Evolutionary conservation across 37 sponge, comb jelly and placozoan species (phyloP), one percentile per base, ranked within the genome.

Genomic region (Cladorhizidae sp.): DNA sequence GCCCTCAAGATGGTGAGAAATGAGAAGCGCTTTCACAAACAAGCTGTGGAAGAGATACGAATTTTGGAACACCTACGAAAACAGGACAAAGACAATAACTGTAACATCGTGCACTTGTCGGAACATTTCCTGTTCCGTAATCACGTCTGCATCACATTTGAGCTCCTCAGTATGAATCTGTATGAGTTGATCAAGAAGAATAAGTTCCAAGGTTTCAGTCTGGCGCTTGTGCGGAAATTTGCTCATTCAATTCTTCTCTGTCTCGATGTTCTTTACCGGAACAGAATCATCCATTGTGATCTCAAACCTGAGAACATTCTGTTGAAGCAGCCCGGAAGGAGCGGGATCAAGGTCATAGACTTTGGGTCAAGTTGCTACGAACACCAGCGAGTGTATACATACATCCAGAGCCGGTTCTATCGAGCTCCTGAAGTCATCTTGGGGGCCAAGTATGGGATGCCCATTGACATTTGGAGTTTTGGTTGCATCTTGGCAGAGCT

Each of bases 171-270:
- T 76, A 98, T 98, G 85, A 98, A 98, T 77, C 76, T 98, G 58
- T 98, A 98, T 73, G 99, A 98, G 78, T 84, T 98, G 64, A 95
- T 98, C 80, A 98, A 98, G 91, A 98, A 96, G 81, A 98, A 98
- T 90, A 95, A 95, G 74, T 98, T 96, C 79, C 99, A 98, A 72
- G 99, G 99, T 0, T 98, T 98, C 89, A 96, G 91, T 69, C 67
- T 96, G 67, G 87, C 93, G 6, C 86, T 98, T 22, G 99, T 98
- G 31, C 68, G 96, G n/a, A 98, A 98, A 77, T 95, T 98, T 87
- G 99, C 94, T 22, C 94, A 94, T 86, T 95, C 99, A 40, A 86
- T 98, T 64, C 92, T 98, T 6, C 90, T 93, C 82, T 98, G 99
- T 72, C 76, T 98, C 74, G 96, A 96, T 12, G 80, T 83, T 3